Evolutionary conservation across 2,888 invertebrate genomes (phyloP), one percentile per base, ranked within the genome.

Genomic region (Lepas anatifera): DNA sequence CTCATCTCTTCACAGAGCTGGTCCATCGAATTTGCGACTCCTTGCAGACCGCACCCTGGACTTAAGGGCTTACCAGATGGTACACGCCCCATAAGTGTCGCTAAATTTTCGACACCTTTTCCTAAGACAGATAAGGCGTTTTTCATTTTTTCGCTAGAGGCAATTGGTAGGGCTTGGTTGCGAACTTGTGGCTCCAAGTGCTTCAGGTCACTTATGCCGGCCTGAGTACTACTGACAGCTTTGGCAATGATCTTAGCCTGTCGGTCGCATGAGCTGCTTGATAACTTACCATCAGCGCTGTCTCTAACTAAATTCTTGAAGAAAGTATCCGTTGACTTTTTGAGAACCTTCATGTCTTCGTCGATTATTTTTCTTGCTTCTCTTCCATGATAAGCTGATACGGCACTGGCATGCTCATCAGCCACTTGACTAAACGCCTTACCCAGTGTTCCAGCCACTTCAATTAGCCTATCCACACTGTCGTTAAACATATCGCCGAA

Each of bases 331-430:
- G 58, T 35, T 7, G 58, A 22, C 22, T 58, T 58, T 2, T 22
- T 32, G 2, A 58, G 58, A 1, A 35, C 32, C 7, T 22, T 25
- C 16, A 58, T 7, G 10, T 58, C 58, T 32, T 58, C 58, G 8
- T 69, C 58, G n/a, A 64, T 35, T 29, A 72, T 69, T 18, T 68
- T 66, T 32, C 63, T 43, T 6, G 67, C 67, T 13, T 68, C 68
- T 37, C 64, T 43, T 4, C 46, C 63, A 13, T 52, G 41, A 6
- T 52, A 67, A 18, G 63, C 41, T 16, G 63, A 64, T 16, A 43
- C 68, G 27, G 70, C 70, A 11, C 29, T 25, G n/a, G 90, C 92
- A 0, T 90, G 91, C 81, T 93, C 92, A 0, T 93, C 93, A 69
- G 90, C 84, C 72, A 90, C 81, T 78, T 92, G 92, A 39, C 73